Percentiles rank a stretch among this genome's conserved stretches.
Evolutionary conservation across 1,140 invertebrate genomes (phyloP).

Genomic region (Meloidogyne chitwoodi): DNA sequence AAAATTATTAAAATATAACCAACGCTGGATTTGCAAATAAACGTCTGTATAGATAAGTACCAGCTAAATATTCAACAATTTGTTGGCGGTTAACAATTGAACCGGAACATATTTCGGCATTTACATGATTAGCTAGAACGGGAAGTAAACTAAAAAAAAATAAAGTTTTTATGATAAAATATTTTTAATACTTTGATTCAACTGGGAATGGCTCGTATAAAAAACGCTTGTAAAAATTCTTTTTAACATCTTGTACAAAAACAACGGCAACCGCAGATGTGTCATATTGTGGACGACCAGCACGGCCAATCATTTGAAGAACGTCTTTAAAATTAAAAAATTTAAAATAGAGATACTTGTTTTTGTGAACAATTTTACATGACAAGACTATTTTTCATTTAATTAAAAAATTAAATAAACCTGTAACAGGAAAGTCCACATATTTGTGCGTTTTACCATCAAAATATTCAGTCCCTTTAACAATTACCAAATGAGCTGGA

Average conservation of each 20-base stretch:
- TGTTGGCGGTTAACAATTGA: slow-evolving; percentile 87
- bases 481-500: slow-evolving; percentile 79
- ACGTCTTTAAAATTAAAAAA: slow-evolving; percentile 65
- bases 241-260: slow-evolving; percentile 94
- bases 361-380: too few relatives aligned
- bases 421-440: slow-evolving; percentile 98
- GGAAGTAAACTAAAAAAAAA: slow-evolving; percentile 70
- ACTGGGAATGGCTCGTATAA: slow-evolving; percentile 98
- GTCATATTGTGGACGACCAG: slow-evolving; percentile 92
- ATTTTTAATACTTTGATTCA: slow-evolving; percentile 70
- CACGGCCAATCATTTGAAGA: slow-evolving; percentile 97
- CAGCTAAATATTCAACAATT: slow-evolving; percentile 91
- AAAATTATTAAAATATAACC: slow-evolving; percentile 22
- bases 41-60: slow-evolving; percentile 94
- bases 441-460: slow-evolving; percentile 93
- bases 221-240: slow-evolving; percentile 98
- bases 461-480: slow-evolving; percentile 89
- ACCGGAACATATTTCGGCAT: slow-evolving; percentile 90
- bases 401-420: slow-evolving; percentile 65
- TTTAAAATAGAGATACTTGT: too few relatives aligned
- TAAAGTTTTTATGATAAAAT: slow-evolving; percentile 2
- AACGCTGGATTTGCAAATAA: slow-evolving; percentile 81
- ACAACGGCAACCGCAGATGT: slow-evolving; percentile 90
- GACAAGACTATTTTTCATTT: too few relatives aligned
- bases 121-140: slow-evolving; percentile 90